phyloP scores from a whole-genome alignment of 2,113 vertebrate genomes.

The Narcine bancroftii region DNA sequence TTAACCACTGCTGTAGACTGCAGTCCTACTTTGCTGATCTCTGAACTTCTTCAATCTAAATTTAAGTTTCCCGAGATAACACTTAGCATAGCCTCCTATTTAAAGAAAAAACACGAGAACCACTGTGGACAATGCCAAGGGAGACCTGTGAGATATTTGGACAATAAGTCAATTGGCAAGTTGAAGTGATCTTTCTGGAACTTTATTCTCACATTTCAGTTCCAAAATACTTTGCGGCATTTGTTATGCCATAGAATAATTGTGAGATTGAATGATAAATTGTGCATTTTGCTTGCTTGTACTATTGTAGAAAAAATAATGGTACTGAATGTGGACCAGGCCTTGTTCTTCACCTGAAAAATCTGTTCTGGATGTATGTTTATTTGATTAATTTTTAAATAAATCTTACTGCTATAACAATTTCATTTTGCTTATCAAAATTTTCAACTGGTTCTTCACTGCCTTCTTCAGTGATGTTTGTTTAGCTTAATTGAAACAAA shows the following conservation, averaged over 20 bases:
- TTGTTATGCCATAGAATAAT: background rate
- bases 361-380: background rate
- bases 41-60: background rate
- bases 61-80: background rate
- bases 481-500: slow-evolving; percentile 10
- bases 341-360: background rate
- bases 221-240: background rate
- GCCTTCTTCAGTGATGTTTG: background rate
- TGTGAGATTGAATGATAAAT: background rate
- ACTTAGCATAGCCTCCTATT: background rate
- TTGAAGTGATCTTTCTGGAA: background rate
- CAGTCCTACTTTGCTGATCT: background rate
- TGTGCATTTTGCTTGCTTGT: background rate
- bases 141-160: background rate
- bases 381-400: background rate
- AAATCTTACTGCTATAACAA: background rate
- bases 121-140: background rate
- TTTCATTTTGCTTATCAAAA: background rate
- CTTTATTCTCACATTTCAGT: background rate
- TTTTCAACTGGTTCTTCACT: background rate
- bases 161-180: background rate
- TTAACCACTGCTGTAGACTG: no score
- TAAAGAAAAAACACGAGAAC: background rate
- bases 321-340: background rate
- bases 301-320: background rate